Base-by-base conservation (phyloP, 2,888 invertebrate species). In the Neoascia interrupta region DNA sequence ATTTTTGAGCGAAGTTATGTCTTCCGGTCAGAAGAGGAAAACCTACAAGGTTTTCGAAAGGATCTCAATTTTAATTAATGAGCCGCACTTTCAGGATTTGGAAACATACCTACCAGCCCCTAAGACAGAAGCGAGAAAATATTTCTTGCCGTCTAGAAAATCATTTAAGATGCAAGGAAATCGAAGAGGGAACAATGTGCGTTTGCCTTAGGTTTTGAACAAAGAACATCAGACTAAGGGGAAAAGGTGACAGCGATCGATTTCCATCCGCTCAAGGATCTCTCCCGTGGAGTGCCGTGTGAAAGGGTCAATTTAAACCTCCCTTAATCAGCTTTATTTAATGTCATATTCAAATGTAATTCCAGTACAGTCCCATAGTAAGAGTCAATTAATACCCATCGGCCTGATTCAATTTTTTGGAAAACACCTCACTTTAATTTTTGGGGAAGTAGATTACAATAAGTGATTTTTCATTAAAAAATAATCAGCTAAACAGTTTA, bases 121-220 rank as follows among this genome's bases (percentile, higher is more conserved):
- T 39, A 15, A 70, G 45, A 69, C 74, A 75, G 74, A 69, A 56
- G 61, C 49, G 54, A 49, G 41, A 61, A 43, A 31, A 68, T 41
- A 5, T 36, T 15, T 69, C 54, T 69, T 23, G 53, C 28, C 34
- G 23, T 53, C 37, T n/a, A 53, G 47, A 16, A 13, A 53, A 39
- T 53, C 51, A 68, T 53, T 60, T 4, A 43, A 43, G 15, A 21
- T 47, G 13, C 21, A n/a, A 23, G 10, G 3, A 10, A 18, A 16
- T 19, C 53, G 21, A 31, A 53, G 21, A 47, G 19, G 10, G 18
- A 68, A 41, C 36, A 43, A 51, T 60, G n/a, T n/a, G n/a, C 26
- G 21, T 68, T 11, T 23, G 23, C 41, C 68, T n/a, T n/a, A n/a
- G n/a, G n/a, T n/a, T n/a, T n/a, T n/a, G n/a, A n/a, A n/a, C n/a